phyloP scores from a whole-genome alignment of 2,113 vertebrate genomes.

The Herpailurus yagouaroundi region DNA sequence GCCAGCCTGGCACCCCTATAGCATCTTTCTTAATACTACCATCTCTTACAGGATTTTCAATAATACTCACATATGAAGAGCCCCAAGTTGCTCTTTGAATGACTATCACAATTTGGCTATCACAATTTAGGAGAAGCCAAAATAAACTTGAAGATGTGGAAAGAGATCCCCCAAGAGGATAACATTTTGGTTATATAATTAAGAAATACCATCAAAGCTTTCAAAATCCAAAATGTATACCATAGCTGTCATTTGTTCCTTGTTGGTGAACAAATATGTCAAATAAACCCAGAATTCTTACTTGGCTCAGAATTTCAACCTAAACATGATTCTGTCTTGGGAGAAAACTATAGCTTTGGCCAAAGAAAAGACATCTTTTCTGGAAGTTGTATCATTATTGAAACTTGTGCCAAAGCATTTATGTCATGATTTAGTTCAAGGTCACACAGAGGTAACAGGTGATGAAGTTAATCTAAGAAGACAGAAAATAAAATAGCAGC shows the following conservation, averaged over 20 bases:
- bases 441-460: conserved; percentile 37
- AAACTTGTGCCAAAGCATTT: conserved; percentile 49
- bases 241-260: conserved; percentile 1
- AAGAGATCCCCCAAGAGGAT: neutral
- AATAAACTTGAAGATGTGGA: neutral
- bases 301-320: neutral
- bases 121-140: neutral
- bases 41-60: neutral
- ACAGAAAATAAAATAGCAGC: neutral
- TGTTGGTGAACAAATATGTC: neutral
- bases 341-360: neutral
- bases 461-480: conserved; percentile 34
- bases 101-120: neutral
- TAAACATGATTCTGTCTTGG: neutral
- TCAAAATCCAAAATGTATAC: neutral
- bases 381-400: conserved; percentile 47
- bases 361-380: conserved; percentile 33
- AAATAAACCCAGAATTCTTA: neutral
- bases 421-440: conserved; percentile 28
- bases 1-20: neutral
- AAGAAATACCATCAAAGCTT: neutral
- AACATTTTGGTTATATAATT: neutral
- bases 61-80: neutral
- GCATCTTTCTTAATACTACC: neutral
- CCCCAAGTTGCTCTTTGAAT: neutral